Evolutionary conservation across 2,113 vertebrate species (phyloP).

Genomic region (Thalassoma bifasciatum): DNA sequence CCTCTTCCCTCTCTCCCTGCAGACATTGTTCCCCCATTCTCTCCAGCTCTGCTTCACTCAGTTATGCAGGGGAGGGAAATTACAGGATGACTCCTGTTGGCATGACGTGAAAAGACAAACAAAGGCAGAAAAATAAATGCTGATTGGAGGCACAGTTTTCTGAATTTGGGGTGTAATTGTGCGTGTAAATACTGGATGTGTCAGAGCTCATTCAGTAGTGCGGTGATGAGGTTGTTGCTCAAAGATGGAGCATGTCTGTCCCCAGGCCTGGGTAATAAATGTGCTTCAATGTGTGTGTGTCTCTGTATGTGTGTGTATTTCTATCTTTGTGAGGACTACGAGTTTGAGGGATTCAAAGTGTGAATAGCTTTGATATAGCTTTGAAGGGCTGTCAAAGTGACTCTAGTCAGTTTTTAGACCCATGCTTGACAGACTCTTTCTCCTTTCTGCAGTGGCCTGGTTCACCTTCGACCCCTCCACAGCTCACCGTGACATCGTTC

Average conservation of each 20-base stretch:
- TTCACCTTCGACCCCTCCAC: constrained; percentile 95
- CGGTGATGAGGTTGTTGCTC: neutral
- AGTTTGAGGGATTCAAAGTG: neutral
- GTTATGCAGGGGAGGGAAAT: neutral
- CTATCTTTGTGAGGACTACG: neutral
- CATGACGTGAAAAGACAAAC: constrained; percentile 3
- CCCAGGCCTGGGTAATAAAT: constrained; percentile 4
- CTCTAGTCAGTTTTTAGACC: too few species aligned
- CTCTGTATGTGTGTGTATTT: neutral
- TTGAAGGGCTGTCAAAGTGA: neutral
- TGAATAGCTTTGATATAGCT: neutral
- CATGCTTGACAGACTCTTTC: neutral
- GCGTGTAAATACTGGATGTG: neutral
- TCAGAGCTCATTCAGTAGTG: neutral
- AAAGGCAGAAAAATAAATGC: constrained; percentile 15
- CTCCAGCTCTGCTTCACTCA: constrained; percentile 10
- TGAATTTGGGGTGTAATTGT: neutral
- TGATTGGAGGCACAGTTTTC: neutral
- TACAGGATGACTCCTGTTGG: neutral
- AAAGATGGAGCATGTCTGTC: constrained; percentile 3
- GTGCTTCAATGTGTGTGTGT: neutral
- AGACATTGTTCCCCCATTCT: neutral
- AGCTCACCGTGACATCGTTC: constrained; percentile 94
- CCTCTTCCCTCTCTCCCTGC: neutral
- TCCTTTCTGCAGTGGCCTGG: constrained; percentile 90